A percentile compares a stretch with the other conserved stretches of the same genome.
phyloP scores from a whole-genome alignment of 2,797 vertebrate genomes.

The Podarcis siculus region DNA sequence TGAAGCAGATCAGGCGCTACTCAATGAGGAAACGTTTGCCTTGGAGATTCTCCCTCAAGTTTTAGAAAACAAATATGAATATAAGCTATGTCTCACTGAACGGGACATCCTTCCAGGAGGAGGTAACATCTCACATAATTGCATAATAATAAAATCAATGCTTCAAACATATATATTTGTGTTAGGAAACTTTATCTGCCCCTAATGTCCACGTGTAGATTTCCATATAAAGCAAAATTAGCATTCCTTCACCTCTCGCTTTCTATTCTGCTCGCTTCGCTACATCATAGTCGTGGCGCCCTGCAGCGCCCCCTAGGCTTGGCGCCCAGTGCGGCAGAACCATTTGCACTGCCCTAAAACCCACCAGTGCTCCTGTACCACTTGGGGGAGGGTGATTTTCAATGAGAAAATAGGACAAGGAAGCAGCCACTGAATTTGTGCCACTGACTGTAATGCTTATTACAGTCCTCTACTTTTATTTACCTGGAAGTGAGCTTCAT shows the following conservation, averaged over 20 bases:
- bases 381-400: background rate
- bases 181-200: background rate
- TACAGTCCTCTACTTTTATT: no score
- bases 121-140: conserved; percentile 75
- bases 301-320: no score
- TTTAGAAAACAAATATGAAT: conserved; percentile 86
- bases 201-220: background rate
- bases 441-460: no score
- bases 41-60: conserved; percentile 79
- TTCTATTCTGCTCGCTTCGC: no score
- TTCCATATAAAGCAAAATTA: background rate
- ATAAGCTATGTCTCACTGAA: conserved; percentile 87
- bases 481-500: no score
- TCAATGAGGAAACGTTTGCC: conserved; percentile 78
- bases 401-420: background rate
- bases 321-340: no score
- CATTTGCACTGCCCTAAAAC: no score
- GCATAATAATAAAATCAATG: background rate
- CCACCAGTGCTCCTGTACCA: background rate
- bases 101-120: conserved; percentile 90
- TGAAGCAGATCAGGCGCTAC: conserved; percentile 45
- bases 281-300: no score
- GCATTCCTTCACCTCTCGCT: no score
- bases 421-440: background rate
- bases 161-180: background rate